Conservation (phyloP, 2,888 invertebrate species). For the Andricus curvator region DNA sequence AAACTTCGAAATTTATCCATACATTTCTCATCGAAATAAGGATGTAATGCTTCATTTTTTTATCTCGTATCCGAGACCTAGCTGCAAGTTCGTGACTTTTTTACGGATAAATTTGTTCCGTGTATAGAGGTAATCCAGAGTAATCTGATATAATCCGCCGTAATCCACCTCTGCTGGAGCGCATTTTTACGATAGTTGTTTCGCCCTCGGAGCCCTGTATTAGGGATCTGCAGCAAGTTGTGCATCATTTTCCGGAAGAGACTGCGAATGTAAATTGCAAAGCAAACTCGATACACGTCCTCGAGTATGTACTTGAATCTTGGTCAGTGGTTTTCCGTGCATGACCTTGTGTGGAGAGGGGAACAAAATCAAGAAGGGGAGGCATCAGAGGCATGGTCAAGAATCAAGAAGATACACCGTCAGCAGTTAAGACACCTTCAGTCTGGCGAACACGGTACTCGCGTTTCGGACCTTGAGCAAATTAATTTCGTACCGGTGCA, state of each 20-base stretch:
- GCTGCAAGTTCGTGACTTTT: no score
- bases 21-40: no score
- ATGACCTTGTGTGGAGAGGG: constrained; percentile 53
- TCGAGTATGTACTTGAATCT: constrained; percentile 48
- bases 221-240: background rate
- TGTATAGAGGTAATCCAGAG: no score
- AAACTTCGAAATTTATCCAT: no score
- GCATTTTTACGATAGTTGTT: no score
- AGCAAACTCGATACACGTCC: constrained; percentile 23
- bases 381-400: constrained; percentile 43
- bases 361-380: constrained; percentile 42
- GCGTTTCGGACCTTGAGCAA: constrained; percentile 52
- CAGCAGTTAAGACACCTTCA: constrained; percentile 64
- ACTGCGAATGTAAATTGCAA: constrained; percentile 10
- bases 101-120: no score
- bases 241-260: constrained; percentile 23
- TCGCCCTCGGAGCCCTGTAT: background rate
- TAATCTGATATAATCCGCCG: no score
- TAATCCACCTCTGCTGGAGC: no score
- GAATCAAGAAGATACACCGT: constrained; percentile 55
- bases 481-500: constrained; percentile 37
- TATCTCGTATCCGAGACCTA: no score
- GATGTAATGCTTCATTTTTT: no score
- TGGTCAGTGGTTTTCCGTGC: constrained; percentile 55
- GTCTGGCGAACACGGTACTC: constrained; percentile 64